These are phyloP conservation scores for Otus sunia DNA, from an alignment of 2,113 vertebrate genomes.

Conservation along the genomic window DNA sequence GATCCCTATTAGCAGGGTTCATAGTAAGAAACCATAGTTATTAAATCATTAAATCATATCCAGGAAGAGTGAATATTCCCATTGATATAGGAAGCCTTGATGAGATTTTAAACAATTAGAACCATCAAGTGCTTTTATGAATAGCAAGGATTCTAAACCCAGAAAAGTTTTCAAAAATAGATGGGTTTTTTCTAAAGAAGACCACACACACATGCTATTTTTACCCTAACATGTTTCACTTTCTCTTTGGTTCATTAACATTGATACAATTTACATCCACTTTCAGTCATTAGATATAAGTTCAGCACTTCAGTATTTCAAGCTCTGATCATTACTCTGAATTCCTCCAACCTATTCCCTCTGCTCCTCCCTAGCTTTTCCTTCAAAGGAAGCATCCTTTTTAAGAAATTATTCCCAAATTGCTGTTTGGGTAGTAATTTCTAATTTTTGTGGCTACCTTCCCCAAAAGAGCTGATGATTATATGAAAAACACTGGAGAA, in stretches of 20 bases:
- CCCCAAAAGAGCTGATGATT: background rate
- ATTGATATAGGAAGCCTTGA: constrained; percentile 3
- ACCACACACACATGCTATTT: background rate
- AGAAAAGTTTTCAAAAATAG: constrained; percentile 25
- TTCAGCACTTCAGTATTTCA: background rate
- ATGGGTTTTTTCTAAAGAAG: background rate
- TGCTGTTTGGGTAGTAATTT: background rate
- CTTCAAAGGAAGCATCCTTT: constrained; percentile 13
- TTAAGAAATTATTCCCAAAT: constrained; percentile 26
- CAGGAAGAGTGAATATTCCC: background rate
- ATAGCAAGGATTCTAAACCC: background rate
- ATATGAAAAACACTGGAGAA: background rate
- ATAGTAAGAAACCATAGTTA: constrained; percentile 17
- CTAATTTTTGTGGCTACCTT: background rate
- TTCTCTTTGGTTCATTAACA: constrained; percentile 44
- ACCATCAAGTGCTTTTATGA: constrained; percentile 17
- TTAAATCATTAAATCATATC: constrained; percentile 57
- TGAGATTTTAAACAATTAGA: constrained; percentile 43
- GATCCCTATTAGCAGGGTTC: constrained; percentile 18
- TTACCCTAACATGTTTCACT: background rate
- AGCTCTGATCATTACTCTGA: constrained; percentile 33
- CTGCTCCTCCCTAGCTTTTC: background rate
- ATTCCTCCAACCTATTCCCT: background rate
- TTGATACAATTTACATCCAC: constrained; percentile 27
- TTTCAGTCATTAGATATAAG: constrained; percentile 46